Evolutionary conservation across 2,113 vertebrate genomes (phyloP).

Genomic region (Platichthys flesus): DNA sequence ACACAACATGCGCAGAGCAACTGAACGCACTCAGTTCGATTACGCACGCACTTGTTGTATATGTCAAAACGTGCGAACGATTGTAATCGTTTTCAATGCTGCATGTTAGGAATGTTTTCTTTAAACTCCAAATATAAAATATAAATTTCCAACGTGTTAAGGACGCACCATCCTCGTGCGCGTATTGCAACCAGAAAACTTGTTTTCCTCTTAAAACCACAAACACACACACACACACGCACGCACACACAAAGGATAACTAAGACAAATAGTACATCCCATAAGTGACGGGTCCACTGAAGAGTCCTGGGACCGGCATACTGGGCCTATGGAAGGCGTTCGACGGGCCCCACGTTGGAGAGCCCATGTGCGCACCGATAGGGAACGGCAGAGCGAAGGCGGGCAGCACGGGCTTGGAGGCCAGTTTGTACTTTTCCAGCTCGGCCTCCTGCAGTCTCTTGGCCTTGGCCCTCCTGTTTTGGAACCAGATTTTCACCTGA

Average conservation of each 20-base stretch:
- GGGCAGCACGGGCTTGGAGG: conserved; percentile 84
- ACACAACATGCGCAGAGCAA: conserved; percentile 11
- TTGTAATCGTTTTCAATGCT: conserved; percentile 4
- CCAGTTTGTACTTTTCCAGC: conserved; percentile 86
- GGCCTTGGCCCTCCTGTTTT: conserved; percentile 88
- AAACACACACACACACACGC: neutral
- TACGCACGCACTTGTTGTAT: conserved; percentile 3
- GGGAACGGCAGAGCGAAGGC: conserved; percentile 86
- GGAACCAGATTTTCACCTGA: conserved; percentile 91
- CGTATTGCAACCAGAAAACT: conserved; percentile 28
- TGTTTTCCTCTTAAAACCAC: neutral
- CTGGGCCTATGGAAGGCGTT: conserved; percentile 78
- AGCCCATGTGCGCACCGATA: conserved; percentile 78
- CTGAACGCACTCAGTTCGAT: neutral
- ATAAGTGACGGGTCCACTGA: conserved; percentile 84
- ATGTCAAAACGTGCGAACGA: neutral
- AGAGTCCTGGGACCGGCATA: conserved; percentile 83
- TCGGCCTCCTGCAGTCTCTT: conserved; percentile 89
- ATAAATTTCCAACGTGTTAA: conserved; percentile 12
- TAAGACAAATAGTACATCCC: conserved; percentile 89
- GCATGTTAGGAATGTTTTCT: neutral
- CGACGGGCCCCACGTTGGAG: conserved; percentile 78
- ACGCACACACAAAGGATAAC: conserved; percentile 24
- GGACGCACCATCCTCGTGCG: neutral
- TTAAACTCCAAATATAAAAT: conserved; percentile 15